Percentiles rank a stretch among this genome's conserved stretches.
Conservation (phyloP, 2,888 invertebrate species). For the Platycnemis pennipes region DNA sequence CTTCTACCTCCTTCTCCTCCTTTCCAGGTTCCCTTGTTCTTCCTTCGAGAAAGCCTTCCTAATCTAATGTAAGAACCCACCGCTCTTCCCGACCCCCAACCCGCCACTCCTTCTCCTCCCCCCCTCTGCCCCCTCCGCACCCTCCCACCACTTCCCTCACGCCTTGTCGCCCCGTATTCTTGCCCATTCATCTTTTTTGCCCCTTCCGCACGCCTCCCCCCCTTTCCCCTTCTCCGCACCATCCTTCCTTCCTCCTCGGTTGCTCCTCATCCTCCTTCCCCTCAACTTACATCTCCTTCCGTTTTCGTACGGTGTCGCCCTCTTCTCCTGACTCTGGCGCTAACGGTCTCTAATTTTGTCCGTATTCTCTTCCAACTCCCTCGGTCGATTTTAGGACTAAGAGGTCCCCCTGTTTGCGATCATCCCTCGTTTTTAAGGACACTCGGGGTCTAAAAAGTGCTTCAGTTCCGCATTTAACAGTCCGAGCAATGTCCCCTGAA, state of each 20-base stretch:
- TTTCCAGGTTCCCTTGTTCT: constrained; percentile 18
- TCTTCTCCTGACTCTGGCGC: neutral
- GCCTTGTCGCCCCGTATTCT: constrained; percentile 33
- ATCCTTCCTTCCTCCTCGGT: neutral
- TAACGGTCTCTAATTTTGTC: neutral
- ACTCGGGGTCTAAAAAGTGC: no score
- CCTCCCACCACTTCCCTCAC: neutral
- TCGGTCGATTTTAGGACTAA: neutral
- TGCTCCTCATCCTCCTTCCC: neutral
- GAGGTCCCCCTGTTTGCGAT: neutral
- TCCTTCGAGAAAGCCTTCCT: constrained; percentile 1
- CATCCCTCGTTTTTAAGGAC: no score
- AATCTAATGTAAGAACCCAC: constrained; percentile 34
- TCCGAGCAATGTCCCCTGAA: no score
- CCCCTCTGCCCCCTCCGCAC: neutral
- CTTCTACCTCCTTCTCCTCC: neutral
- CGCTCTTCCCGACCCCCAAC: neutral
- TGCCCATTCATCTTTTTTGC: constrained; percentile 39
- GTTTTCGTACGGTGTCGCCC: neutral
- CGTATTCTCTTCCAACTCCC: neutral
- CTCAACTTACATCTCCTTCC: neutral
- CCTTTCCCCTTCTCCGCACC: neutral
- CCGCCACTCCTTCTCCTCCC: neutral
- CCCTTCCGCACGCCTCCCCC: neutral
- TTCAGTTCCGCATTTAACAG: no score